Evolutionary conservation across 2,797 vertebrate genomes (phyloP).

Genomic region (Malurus leucopterus): DNA sequence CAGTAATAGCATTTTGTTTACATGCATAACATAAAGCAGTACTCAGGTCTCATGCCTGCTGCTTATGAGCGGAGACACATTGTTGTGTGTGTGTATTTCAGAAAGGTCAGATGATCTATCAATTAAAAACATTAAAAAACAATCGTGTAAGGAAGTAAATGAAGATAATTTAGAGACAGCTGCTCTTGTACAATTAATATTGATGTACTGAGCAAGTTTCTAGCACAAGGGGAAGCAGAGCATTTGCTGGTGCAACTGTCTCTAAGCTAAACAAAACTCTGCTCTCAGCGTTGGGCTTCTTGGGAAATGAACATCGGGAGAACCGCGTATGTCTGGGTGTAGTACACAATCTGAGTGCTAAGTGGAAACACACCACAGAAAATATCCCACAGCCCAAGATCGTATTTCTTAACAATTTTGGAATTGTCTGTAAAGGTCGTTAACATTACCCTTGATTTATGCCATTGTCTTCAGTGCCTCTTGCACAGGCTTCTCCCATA

Average conservation of each 20-base stretch:
- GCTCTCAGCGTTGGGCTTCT: not conserved
- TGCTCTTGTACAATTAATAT: not conserved
- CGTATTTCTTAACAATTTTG: not conserved
- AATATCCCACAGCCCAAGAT: not conserved
- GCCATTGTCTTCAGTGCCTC: not conserved
- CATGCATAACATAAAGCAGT: not conserved
- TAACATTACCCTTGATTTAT: not conserved
- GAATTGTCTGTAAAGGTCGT: not conserved
- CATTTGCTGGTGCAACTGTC: not conserved
- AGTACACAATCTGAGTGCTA: not conserved
- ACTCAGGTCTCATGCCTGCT: not conserved
- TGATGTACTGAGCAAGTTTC: not conserved
- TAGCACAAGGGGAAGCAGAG: not conserved
- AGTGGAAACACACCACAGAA: not conserved
- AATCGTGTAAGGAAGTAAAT: not conserved
- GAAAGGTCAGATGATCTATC: not conserved
- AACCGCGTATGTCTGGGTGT: not conserved
- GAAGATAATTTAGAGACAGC: not conserved
- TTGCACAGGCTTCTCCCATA: not conserved
- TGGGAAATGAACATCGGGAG: not conserved
- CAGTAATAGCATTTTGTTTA: not conserved
- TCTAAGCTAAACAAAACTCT: not conserved
- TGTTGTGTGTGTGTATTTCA: not conserved
- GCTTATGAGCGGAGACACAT: not conserved
- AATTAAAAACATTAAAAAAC: not conserved